Evolutionary conservation across 23 tunicate genomes (phyloP), one percentile per base, ranked within the genome.

Genomic region (Oikopleura dioica): DNA sequence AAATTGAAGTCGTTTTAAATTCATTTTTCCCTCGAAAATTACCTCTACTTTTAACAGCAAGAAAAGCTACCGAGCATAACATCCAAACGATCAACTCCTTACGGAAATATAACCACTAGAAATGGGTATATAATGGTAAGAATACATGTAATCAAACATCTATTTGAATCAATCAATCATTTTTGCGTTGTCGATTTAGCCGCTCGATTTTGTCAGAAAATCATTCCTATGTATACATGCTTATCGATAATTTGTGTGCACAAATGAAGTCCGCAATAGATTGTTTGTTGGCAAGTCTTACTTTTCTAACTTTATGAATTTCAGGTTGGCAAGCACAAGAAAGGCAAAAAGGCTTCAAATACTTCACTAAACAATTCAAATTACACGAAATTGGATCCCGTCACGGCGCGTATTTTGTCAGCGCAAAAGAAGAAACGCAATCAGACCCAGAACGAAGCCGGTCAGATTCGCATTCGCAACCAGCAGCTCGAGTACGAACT

Each of bases 41-140:
- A n/a, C n/a, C n/a, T n/a, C n/a, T n/a, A n/a, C n/a, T n/a, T n/a
- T n/a, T n/a, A n/a, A n/a, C n/a, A n/a, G n/a, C n/a, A n/a, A n/a
- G n/a, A n/a, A n/a, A n/a, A n/a, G n/a, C n/a, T n/a, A n/a, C n/a
- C n/a, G n/a, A n/a, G n/a, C n/a, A n/a, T n/a, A n/a, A n/a, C n/a
- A n/a, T n/a, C n/a, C n/a, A n/a, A n/a, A n/a, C n/a, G 26, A 24
- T 31, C 16, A 31, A 63, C 72, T 28, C 72, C 72, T 23, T 63
- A 63, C 26, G 72, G 72, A 21, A 28, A 63, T 21, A 28, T 63
- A 16, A 28, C 26, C 5, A 21, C 33, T 63, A 63, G 26, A 63
- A 63, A 63, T 63, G 72, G 72, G 30, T 63, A 63, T 63, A 63
- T 63, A 2, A 16, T 63, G 72, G 72, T 63, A 63, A 63, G 72